These are phyloP conservation scores for Pseudeuparius sepicola DNA, from an alignment of 2,888 invertebrate species.

Conservation along the genomic window DNA sequence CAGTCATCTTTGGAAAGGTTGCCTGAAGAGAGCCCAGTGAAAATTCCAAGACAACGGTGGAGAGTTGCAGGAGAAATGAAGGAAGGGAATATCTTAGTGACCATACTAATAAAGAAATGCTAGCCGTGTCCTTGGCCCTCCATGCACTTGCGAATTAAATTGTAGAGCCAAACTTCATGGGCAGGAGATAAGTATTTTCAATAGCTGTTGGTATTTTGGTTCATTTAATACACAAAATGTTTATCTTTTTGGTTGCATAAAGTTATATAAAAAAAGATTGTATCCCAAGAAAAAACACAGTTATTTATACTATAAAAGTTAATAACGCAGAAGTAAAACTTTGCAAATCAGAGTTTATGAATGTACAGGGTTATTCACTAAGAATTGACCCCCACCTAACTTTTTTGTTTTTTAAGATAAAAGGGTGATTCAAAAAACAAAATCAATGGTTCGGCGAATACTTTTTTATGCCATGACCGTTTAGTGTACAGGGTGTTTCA, in stretches of 20 bases:
- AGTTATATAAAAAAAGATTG: conserved; percentile 1
- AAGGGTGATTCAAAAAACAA: too few species aligned
- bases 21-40: conserved; percentile 1
- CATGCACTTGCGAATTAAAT: conserved; percentile 1
- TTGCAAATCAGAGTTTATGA: conserved; percentile 5
- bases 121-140: conserved; percentile 5
- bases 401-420: too few species aligned
- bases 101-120: not conserved
- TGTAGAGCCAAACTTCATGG: conserved; percentile 4
- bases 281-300: conserved; percentile 3
- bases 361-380: too few species aligned
- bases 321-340: conserved; percentile 2
- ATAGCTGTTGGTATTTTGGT: conserved; percentile 3
- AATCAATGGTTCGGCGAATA: too few species aligned
- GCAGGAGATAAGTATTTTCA: not conserved
- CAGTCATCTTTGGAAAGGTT: not conserved
- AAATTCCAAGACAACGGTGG: conserved; percentile 2
- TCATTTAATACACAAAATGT: conserved; percentile 3
- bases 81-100: conserved; percentile 4
- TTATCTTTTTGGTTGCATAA: conserved; percentile 3
- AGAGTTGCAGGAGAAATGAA: conserved; percentile 4
- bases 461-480: too few species aligned
- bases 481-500: too few species aligned
- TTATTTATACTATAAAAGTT: conserved; percentile 3
- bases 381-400: too few species aligned